These are phyloP conservation scores for Styela plicata DNA, from an alignment of 23 tunicate species.

Conservation along the genomic window DNA sequence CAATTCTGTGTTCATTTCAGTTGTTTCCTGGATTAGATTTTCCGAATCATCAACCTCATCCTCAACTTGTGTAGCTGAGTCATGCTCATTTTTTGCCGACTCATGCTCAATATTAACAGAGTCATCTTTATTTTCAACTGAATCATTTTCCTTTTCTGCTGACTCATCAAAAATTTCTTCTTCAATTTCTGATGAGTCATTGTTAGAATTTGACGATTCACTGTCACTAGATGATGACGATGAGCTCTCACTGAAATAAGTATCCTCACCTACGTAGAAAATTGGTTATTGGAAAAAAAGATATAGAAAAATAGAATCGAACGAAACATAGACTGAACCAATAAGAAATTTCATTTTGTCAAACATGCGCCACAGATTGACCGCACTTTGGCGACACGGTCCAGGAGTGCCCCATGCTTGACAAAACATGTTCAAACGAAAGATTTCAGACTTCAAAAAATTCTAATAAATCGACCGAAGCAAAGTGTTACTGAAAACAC, in stretches of 20 bases:
- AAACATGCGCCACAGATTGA: too few species aligned
- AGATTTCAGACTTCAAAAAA: too few species aligned
- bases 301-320: not conserved
- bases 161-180: not conserved
- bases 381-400: too few species aligned
- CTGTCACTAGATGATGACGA: conserved; percentile 6
- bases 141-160: not conserved
- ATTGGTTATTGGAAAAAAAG: not conserved
- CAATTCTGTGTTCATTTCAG: not conserved
- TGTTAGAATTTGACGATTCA: not conserved
- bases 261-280: not conserved
- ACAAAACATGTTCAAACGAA: too few species aligned
- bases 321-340: not conserved
- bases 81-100: too few species aligned
- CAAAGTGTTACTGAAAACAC: too few species aligned
- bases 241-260: not conserved
- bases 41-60: not conserved
- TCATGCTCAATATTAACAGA: too few species aligned
- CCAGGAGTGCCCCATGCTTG: too few species aligned
- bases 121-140: not conserved
- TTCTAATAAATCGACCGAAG: too few species aligned
- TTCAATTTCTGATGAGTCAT: conserved; percentile 8
- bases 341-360: too few species aligned
- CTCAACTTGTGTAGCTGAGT: not conserved
- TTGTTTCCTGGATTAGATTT: not conserved